phyloP scores from a whole-genome alignment of 2,888 invertebrate genomes.

The Drosophila robusta region DNA sequence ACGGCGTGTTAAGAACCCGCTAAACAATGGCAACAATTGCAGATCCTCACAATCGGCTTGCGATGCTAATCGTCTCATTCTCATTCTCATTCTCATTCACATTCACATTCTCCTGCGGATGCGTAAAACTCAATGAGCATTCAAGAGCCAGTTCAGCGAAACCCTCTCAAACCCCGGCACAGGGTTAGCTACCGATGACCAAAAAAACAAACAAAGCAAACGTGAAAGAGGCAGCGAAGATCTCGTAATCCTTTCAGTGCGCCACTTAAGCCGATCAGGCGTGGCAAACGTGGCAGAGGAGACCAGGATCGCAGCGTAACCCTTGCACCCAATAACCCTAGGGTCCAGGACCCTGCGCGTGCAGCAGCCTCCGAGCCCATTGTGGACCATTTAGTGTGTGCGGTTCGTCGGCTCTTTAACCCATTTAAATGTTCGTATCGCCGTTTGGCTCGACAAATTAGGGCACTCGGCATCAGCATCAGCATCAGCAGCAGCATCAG shows the following conservation, averaged over 20 bases:
- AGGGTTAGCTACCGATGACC: conserved; percentile 32
- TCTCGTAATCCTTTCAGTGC: conserved; percentile 84
- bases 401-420: conserved; percentile 73
- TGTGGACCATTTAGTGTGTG: conserved; percentile 73
- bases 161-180: conserved; percentile 64
- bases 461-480: conserved; percentile 65
- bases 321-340: conserved; percentile 45
- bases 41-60: conserved; percentile 82
- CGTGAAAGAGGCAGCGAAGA: conserved; percentile 39
- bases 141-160: conserved; percentile 45
- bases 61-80: conserved; percentile 80
- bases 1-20: conserved; percentile 55
- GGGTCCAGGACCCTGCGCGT: conserved; percentile 59
- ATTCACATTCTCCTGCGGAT: conserved; percentile 26
- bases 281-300: conserved; percentile 56
- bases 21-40: conserved; percentile 71
- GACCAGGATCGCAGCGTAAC: conserved; percentile 32
- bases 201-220: conserved; percentile 42
- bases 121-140: conserved; percentile 74
- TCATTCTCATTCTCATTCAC: conserved; percentile 39
- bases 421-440: conserved; percentile 64
- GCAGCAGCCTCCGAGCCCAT: conserved; percentile 57
- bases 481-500: conserved; percentile 13
- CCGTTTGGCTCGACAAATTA: conserved; percentile 70
- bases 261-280: conserved; percentile 85